Evolutionary conservation across 2,888 invertebrate species (phyloP), one percentile per base, ranked within the genome.

Genomic region (Volucella bombylans): DNA sequence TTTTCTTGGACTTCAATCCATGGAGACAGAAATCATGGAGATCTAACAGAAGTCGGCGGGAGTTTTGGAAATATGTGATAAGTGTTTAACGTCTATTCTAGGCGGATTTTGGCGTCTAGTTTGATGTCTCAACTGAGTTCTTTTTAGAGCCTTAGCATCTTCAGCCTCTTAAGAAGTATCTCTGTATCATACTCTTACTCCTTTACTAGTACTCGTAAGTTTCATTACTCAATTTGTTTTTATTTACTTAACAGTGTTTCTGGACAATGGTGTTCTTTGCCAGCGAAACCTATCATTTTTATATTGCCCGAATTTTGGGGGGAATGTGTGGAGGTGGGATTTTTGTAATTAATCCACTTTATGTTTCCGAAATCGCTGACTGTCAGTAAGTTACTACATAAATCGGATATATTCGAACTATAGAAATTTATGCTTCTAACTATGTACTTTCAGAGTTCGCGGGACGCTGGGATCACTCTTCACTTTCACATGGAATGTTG

Each of bases 321-420:
- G 92, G 92, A 6, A 38, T 90, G 14, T 89, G 90, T 1, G 92
- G 92, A 9, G 92, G 92, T 23, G 92, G 90, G 15, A 67, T 89
- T 39, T 90, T 88, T 43, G 85, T 90, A 6, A 88, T 89, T 0
- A 69, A 91, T 45, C 91, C 92, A 31, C 88, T 91, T 14, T 92
- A 89, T 57, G 89, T 92, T 11, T 88, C 91, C 1, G 92, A 92
- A 88, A 92, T 92, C 31, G 88, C 91, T 0, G 90, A 91, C 80
- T 88, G 88, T 38, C 88, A 87, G 91, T 91, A 82, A 89, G 89
- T 88, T 55, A 0, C 18, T 10, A 11, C n/a, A 11, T 14, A 14
- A 0, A 39, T 3, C 10, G 18, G 10, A n/a, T 8, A 10, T 39
- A 38, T 14, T n/a, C 8, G 39, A 18, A 50, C 10, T 15, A 15